phyloP scores from a whole-genome alignment of 1,140 invertebrate genomes.

The Cydia amplana region DNA sequence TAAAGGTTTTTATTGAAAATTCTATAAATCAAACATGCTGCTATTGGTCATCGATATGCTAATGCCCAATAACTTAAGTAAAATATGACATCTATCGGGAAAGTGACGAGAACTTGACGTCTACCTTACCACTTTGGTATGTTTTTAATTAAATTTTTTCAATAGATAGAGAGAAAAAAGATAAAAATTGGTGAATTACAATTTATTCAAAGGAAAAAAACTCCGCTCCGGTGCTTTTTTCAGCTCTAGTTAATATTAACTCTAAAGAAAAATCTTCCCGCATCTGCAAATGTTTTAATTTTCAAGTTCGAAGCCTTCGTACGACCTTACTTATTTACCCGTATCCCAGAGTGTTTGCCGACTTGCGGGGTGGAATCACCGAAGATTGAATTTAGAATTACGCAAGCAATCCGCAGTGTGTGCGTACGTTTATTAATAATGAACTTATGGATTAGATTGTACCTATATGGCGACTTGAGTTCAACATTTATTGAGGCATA shows the following conservation, averaged over 20 bases:
- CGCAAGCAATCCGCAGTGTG: neutral
- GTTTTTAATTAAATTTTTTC: no score
- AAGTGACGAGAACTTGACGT: no score
- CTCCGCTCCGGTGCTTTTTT: neutral
- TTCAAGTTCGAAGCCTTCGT: neutral
- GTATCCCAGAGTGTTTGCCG: slow-evolving; percentile 30
- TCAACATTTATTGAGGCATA: neutral
- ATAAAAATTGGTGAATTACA: no score
- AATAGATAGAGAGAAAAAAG: no score
- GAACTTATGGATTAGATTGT: neutral
- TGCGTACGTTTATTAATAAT: slow-evolving; percentile 25
- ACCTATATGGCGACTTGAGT: neutral
- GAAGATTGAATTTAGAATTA: slow-evolving; percentile 35
- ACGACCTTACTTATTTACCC: slow-evolving; percentile 20
- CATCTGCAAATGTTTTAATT: neutral
- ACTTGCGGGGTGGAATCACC: slow-evolving; percentile 15
- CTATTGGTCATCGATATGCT: no score
- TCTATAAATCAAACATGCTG: no score
- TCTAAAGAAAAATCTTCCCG: neutral
- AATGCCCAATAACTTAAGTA: no score
- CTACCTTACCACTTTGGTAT: no score
- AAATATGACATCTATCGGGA: no score
- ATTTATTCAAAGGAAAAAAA: no score
- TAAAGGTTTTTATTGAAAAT: no score
- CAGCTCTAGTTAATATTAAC: neutral